Conservation (phyloP, 2,888 invertebrate species). For the Noctuana brunneofusca region DNA sequence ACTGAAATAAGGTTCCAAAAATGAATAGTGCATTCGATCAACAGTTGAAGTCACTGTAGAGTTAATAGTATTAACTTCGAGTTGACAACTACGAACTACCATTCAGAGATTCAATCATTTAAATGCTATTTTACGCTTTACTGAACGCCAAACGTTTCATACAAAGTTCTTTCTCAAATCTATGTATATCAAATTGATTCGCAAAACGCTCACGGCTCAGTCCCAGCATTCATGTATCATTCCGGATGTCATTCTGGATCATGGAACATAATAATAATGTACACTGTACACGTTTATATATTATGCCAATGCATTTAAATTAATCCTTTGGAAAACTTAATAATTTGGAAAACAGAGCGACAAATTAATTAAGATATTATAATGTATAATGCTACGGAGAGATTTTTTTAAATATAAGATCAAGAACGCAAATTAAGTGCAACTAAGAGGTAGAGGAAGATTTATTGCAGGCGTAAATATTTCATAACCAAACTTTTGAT, state of each 20-base stretch:
- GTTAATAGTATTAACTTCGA: conserved; percentile 40
- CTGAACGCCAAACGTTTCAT: conserved; percentile 43
- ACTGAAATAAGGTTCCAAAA: neutral
- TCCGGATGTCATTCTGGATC: neutral
- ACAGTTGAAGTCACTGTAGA: neutral
- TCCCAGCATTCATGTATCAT: conserved; percentile 39
- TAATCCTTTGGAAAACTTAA: too few species aligned
- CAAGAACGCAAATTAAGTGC: too few species aligned
- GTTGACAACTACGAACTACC: conserved; percentile 70
- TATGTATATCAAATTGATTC: conserved; percentile 45
- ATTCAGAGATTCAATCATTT: conserved; percentile 76
- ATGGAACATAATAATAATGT: too few species aligned
- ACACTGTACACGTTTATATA: neutral
- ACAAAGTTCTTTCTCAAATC: conserved; percentile 41
- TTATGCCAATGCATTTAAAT: too few species aligned
- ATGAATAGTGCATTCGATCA: neutral
- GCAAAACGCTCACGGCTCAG: conserved; percentile 46
- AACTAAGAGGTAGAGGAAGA: too few species aligned
- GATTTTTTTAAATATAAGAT: too few species aligned
- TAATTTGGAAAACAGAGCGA: too few species aligned
- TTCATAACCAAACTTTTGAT: neutral
- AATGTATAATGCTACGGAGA: too few species aligned
- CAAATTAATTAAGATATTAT: too few species aligned
- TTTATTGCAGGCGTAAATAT: too few species aligned
- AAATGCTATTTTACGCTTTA: conserved; percentile 35